Conservation (phyloP, 2,797 vertebrate species). For the Pyrocephalus nanus region DNA sequence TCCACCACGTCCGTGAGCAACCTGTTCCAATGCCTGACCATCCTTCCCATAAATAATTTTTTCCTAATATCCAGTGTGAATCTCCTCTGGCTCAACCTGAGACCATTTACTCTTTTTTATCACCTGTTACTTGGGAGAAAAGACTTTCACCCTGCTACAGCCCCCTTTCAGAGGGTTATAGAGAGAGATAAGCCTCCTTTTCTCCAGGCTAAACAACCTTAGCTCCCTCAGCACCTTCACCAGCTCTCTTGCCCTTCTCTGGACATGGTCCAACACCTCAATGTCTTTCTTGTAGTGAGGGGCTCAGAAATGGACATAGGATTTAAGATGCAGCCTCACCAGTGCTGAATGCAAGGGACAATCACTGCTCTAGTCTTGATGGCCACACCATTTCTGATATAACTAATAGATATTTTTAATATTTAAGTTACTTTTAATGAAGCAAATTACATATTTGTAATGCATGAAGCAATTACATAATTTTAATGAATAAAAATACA, state of each 20-base stretch:
- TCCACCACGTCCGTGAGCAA: background rate
- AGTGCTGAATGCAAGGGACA: rapidly evolving
- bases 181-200: background rate
- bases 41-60: background rate
- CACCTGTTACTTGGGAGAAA: rapidly evolving
- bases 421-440: background rate
- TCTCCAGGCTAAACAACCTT: background rate
- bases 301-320: rapidly evolving
- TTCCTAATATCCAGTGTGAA: background rate
- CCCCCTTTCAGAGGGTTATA: background rate
- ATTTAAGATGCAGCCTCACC: background rate
- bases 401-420: background rate
- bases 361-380: background rate
- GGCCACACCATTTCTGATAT: background rate
- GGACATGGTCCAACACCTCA: background rate
- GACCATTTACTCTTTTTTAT: background rate
- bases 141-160: background rate
- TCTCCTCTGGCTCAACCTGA: background rate
- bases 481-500: background rate
- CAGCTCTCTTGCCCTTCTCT: background rate
- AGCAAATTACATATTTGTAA: rapidly evolving
- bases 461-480: background rate
- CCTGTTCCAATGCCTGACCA: background rate
- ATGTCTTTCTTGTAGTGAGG: background rate
- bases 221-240: background rate